Conservation (phyloP, 2,797 vertebrate species). For the Mus minutoides region DNA sequence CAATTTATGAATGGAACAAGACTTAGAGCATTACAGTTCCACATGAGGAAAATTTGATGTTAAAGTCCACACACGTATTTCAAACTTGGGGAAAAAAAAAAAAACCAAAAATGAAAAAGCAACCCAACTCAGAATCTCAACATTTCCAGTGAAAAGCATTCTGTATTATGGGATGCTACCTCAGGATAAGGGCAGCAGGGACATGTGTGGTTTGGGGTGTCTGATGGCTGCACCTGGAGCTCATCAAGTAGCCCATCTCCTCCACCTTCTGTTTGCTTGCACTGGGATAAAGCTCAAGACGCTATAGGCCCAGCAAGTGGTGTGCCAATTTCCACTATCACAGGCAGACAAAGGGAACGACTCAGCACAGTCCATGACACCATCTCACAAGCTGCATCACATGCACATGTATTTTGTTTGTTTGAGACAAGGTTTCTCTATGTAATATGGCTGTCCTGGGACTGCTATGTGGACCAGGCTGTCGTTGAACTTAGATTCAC, state of each 20-base stretch:
- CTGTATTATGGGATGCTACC: background rate
- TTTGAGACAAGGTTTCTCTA: background rate
- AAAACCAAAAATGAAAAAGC: background rate
- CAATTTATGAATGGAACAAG: background rate
- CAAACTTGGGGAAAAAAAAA: background rate
- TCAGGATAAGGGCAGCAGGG: background rate
- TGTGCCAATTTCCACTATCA: too few species aligned
- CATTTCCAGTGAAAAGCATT: background rate
- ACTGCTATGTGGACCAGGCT: background rate
- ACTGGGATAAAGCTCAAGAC: background rate
- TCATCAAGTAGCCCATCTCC: background rate
- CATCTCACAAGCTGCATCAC: background rate
- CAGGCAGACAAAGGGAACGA: fast-evolving
- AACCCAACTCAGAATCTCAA: background rate
- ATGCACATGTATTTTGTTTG: background rate
- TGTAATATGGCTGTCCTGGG: background rate
- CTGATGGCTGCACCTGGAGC: fast-evolving
- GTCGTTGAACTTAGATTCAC: background rate
- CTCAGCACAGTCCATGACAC: background rate
- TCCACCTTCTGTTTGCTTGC: background rate
- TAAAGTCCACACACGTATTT: background rate
- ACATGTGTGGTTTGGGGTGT: background rate
- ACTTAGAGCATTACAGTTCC: background rate
- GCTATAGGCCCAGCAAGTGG: background rate
- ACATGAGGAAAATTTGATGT: background rate